These are phyloP conservation scores for Eulemur rufifrons DNA, from an alignment of 2,113 vertebrate species.

Conservation along the genomic window DNA sequence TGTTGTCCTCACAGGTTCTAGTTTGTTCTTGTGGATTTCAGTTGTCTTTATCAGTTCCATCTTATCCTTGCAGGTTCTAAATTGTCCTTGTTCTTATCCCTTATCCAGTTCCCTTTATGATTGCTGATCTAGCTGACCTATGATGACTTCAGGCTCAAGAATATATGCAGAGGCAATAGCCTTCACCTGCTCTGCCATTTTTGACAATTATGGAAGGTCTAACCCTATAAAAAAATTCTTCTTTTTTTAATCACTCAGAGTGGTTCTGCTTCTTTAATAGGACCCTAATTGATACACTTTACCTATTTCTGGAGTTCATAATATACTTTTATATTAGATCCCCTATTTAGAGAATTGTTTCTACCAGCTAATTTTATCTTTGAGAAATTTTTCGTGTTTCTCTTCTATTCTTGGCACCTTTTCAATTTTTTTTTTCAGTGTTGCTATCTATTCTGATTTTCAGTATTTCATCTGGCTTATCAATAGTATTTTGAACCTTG, in stretches of 20 bases:
- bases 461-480: constrained; percentile 6
- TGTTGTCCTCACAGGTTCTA: background rate
- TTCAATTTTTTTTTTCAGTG: background rate
- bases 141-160: background rate
- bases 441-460: background rate
- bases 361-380: constrained; percentile 8
- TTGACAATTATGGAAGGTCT: background rate
- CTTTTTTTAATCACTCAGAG: background rate
- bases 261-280: background rate
- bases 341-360: background rate
- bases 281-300: background rate
- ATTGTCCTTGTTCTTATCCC: background rate
- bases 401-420: background rate
- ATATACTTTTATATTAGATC: background rate
- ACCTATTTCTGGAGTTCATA: background rate
- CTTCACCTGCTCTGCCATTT: background rate
- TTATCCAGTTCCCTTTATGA: background rate
- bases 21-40: background rate
- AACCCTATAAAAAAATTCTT: background rate
- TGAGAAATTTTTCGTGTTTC: background rate
- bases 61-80: background rate
- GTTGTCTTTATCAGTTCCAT: background rate
- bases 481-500: constrained; percentile 12
- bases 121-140: background rate
- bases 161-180: background rate